Evolutionary conservation across 1,140 invertebrate genomes (phyloP).

Genomic region (Pseudomyrmex dendroicus): DNA sequence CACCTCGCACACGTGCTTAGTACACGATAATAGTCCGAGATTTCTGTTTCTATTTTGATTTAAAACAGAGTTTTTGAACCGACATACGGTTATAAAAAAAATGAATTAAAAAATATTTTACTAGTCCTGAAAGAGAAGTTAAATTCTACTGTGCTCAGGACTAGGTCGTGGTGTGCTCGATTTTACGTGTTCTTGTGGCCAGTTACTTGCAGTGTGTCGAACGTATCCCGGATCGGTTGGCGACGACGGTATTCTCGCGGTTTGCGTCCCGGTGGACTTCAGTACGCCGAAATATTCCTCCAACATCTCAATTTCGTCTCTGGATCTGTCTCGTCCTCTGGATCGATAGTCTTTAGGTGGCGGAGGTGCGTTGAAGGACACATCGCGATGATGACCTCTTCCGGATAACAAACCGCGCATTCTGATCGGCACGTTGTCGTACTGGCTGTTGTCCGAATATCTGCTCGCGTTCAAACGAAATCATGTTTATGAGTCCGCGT

Average conservation of each 20-base stretch:
- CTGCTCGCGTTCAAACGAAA: slow-evolving; percentile 63
- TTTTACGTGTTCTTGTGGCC: slow-evolving; percentile 85
- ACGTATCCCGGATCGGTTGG: slow-evolving; percentile 89
- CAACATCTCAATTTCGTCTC: slow-evolving; percentile 82
- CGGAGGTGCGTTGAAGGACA: slow-evolving; percentile 78
- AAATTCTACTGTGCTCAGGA: slow-evolving; percentile 83
- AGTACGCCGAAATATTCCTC: slow-evolving; percentile 83
- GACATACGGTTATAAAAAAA: slow-evolving; percentile 35
- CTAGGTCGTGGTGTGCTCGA: slow-evolving; percentile 87
- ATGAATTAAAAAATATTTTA: slow-evolving; percentile 12
- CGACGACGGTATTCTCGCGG: slow-evolving; percentile 84
- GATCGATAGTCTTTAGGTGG: slow-evolving; percentile 74
- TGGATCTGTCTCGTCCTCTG: slow-evolving; percentile 64
- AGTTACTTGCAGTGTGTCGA: slow-evolving; percentile 88
- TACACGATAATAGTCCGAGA: neutral
- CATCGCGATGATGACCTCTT: slow-evolving; percentile 77
- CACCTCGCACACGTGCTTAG: neutral
- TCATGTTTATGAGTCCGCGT: slow-evolving; percentile 16
- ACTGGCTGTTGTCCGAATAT: slow-evolving; percentile 83
- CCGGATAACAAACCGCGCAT: slow-evolving; percentile 79
- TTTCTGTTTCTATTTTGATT: neutral
- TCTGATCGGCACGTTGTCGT: slow-evolving; percentile 83
- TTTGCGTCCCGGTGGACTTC: slow-evolving; percentile 84
- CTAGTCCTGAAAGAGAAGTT: neutral
- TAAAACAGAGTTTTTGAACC: neutral